Evolutionary conservation across 1,140 invertebrate species (phyloP).

Genomic region (Drosophila nigromelanica): DNA sequence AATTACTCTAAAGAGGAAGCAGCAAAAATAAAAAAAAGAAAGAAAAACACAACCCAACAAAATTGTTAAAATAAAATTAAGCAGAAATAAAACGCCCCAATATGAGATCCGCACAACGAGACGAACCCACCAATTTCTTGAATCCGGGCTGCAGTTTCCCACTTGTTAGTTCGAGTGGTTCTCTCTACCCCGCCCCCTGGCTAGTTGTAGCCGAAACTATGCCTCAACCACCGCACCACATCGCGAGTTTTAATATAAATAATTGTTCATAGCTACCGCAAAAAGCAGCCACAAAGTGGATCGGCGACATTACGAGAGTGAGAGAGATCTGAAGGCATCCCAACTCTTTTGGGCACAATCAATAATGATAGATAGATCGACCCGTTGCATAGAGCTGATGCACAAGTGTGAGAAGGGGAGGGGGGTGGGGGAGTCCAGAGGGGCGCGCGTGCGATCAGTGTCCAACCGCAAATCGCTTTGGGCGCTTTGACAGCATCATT

Average conservation of each 20-base stretch:
- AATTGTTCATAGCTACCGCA: constrained; percentile 64
- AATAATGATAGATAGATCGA: constrained; percentile 76
- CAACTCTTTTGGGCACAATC: constrained; percentile 70
- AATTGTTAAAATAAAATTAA: constrained; percentile 80
- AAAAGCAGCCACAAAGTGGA: constrained; percentile 36
- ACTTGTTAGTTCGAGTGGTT: neutral
- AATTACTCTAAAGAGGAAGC: constrained; percentile 58
- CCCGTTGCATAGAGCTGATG: neutral
- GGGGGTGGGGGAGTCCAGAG: constrained; percentile 1
- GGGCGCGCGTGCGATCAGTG: constrained; percentile 67
- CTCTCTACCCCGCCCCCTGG: neutral
- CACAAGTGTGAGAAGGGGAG: neutral
- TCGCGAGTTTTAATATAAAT: constrained; percentile 67
- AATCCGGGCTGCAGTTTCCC: constrained; percentile 1
- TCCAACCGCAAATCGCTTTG: constrained; percentile 77
- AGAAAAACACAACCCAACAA: constrained; percentile 32
- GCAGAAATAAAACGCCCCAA: constrained; percentile 76
- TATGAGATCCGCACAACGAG: constrained; percentile 27
- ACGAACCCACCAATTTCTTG: constrained; percentile 28
- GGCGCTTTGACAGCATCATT: constrained; percentile 78
- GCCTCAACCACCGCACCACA: constrained; percentile 3
- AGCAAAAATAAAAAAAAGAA: constrained; percentile 27
- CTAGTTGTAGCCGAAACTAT: constrained; percentile 11
- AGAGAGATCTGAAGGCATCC: too few relatives aligned
- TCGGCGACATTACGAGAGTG: constrained; percentile 17